Evolutionary conservation across 2,113 vertebrate genomes (phyloP).

Genomic region (Manacus vitellinus): DNA sequence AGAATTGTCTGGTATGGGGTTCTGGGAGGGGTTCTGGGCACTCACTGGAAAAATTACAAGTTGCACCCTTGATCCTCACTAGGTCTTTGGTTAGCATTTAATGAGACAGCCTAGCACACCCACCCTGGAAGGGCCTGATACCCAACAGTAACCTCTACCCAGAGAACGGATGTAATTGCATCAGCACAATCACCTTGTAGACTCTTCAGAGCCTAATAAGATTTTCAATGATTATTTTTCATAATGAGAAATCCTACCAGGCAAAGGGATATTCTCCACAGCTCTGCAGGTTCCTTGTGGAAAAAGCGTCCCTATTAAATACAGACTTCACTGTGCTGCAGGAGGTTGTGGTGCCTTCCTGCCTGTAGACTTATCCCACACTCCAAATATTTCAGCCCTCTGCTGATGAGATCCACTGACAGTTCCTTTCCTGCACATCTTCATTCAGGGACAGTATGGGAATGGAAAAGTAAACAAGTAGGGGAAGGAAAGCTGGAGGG

Average conservation of each 20-base stretch:
- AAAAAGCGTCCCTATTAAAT: not conserved
- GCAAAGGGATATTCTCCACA: not conserved
- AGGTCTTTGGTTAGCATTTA: not conserved
- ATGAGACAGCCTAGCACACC: not conserved
- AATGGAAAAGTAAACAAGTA: rapidly evolving
- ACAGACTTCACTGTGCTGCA: not conserved
- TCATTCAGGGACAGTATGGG: not conserved
- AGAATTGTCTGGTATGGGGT: not conserved
- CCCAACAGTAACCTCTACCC: not conserved
- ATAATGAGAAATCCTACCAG: slow-evolving; percentile 33
- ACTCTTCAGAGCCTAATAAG: slow-evolving; percentile 51
- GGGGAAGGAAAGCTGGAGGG: not conserved
- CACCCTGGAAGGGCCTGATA: not conserved
- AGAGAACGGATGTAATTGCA: slow-evolving; percentile 21
- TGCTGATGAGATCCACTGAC: not conserved
- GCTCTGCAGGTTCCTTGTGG: not conserved
- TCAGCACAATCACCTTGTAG: not conserved
- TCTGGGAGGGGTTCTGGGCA: not conserved
- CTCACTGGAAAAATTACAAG: not conserved
- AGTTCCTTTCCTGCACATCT: not conserved
- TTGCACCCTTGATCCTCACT: not conserved
- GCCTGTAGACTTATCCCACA: rapidly evolving
- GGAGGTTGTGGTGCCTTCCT: not conserved
- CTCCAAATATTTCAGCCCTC: not conserved
- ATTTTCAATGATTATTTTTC: slow-evolving; percentile 45